These are phyloP conservation scores for Catharus minimus DNA, from an alignment of 2,113 vertebrate genomes.

Conservation along the genomic window DNA sequence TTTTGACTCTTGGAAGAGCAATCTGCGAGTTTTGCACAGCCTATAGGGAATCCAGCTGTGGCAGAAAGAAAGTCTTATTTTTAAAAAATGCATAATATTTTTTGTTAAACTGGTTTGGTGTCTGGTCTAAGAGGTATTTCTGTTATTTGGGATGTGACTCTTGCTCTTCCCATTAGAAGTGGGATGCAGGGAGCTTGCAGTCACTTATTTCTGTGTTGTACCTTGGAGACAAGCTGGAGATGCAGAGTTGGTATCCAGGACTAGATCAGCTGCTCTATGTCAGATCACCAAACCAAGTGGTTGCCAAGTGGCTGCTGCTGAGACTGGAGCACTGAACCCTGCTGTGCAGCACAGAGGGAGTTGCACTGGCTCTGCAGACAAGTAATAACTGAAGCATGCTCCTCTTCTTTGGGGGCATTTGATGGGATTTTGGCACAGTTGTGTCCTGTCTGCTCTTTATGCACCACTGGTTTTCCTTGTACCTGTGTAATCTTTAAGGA, in stretches of 20 bases:
- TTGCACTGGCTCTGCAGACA: rapidly evolving
- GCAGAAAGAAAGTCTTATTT: background rate
- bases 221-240: background rate
- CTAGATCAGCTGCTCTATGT: background rate
- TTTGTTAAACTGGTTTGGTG: background rate
- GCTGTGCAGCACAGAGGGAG: rapidly evolving
- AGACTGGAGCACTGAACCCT: background rate
- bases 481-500: background rate
- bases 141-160: background rate
- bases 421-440: background rate
- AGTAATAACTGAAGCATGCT: no score
- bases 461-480: background rate
- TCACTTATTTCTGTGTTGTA: background rate
- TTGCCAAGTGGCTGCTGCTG: background rate
- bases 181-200: rapidly evolving
- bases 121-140: background rate
- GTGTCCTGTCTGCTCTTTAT: background rate
- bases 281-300: rapidly evolving
- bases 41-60: background rate
- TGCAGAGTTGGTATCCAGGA: background rate
- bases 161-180: background rate
- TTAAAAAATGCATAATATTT: background rate
- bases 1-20: background rate
- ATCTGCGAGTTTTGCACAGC: background rate
- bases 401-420: background rate